A percentile compares a stretch with the other conserved stretches of the same genome.
Evolutionary conservation across 2,888 invertebrate species (phyloP).

Genomic region (Campoplex nolae): DNA sequence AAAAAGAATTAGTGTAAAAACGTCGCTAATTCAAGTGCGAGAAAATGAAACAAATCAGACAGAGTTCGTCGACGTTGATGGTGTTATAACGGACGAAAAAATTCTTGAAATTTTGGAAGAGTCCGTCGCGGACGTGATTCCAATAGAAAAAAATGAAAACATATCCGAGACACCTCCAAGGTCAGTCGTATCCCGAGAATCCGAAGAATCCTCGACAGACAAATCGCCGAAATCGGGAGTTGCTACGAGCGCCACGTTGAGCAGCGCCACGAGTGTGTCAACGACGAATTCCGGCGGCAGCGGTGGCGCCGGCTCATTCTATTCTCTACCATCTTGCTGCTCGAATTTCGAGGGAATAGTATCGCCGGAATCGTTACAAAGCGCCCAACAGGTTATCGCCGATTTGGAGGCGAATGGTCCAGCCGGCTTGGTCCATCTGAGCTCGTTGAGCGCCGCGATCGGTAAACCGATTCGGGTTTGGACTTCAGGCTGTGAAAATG

Average conservation of each 20-base stretch:
- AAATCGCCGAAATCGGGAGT: not conserved
- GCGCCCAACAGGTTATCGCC: conserved; percentile 58
- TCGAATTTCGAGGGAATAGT: conserved; percentile 55
- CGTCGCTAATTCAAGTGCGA: conserved; percentile 19
- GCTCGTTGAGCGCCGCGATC: conserved; percentile 66
- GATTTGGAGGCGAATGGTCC: conserved; percentile 73
- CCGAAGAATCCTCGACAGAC: not conserved
- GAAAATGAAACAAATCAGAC: not conserved
- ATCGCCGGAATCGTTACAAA: conserved; percentile 27
- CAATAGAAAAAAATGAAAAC: not conserved
- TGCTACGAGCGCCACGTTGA: not conserved
- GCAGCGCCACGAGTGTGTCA: not conserved
- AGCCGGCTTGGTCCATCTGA: conserved; percentile 70
- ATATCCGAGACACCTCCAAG: too few relatives aligned
- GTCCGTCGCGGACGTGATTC: conserved; percentile 38
- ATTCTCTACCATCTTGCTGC: conserved; percentile 60
- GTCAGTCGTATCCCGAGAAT: not conserved
- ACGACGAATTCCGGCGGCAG: not conserved
- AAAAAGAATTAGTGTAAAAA: conserved; percentile 12
- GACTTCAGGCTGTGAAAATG: conserved; percentile 31
- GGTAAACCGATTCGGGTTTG: conserved; percentile 70
- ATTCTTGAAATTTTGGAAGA: conserved; percentile 35
- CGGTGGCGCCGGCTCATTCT: conserved; percentile 12
- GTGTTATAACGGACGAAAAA: not conserved
- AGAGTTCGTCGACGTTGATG: conserved; percentile 38